Base-by-base conservation (phyloP, 23 tunicate genomes). In the Aplidium turbinatum region DNA sequence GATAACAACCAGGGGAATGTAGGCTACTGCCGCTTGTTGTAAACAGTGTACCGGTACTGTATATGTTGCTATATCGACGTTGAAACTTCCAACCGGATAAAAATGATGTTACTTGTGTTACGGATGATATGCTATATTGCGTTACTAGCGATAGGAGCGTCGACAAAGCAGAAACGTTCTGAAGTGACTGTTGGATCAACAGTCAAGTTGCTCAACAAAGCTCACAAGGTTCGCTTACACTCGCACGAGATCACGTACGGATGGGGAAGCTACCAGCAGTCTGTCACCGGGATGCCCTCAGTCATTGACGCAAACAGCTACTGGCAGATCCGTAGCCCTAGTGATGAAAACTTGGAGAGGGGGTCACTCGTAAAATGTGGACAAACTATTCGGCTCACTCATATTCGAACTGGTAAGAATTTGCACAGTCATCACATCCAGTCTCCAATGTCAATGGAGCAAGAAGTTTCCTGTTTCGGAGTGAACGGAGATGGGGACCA, bases 261-360 rank as follows among this genome's bases (percentile, higher is more conserved):
- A 18, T 77, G 82, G 29, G 99, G 99, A n/a, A 88, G 96, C 47
- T 96, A 96, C n/a, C 99, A 95, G 71, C 99, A 95, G 48, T 95
- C 99, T 2, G 96, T 95, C 11, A 95, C 99, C 1, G 99, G 99
- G 66, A 89, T 95, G 91, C 54, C 52, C 25, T 47, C 78, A 16
- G 74, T 78, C 54, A 50, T 51, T 20, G 99, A 95, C 77, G 87
- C 92, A 4, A 95, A 95, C 79, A 83, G 92, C 38, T 95, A 89
- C 76, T 95, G 99, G 99, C 90, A 85, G 63, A 63, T 95, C 4
- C 68, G 87, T 4, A 85, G 88, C 28, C 75, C 94, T 26, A 50
- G 70, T 24, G 35, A 74, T 30, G 85, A 88, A 54, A 26, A 45
- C 22, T 72, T 89, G 3, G 34, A 51, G 22, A 60, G 99, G 42